These are phyloP conservation scores for Medauroidea extradentata DNA, from an alignment of 1,140 invertebrate genomes.

Conservation along the genomic window DNA sequence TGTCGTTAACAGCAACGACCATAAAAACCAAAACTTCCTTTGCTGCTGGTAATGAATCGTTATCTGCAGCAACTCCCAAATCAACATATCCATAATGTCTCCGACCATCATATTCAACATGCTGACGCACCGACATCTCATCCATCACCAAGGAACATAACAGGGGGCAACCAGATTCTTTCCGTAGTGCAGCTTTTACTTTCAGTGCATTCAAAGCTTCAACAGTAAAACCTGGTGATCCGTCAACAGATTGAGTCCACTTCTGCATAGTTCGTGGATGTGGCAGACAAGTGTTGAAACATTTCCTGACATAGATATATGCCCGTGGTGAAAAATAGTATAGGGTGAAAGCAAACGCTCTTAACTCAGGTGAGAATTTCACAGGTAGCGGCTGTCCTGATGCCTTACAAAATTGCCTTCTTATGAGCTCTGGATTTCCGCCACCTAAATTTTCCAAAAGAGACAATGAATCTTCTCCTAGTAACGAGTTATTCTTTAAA, in stretches of 20 bases:
- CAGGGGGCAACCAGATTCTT: slow-evolving; percentile 16
- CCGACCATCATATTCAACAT: slow-evolving; percentile 26
- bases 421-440: not conserved
- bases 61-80: not conserved
- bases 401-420: not conserved
- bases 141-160: slow-evolving; percentile 29
- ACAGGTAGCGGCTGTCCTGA: not conserved
- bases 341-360: not conserved
- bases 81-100: slow-evolving; percentile 17
- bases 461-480: not conserved
- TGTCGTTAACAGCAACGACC: slow-evolving; percentile 4
- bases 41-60: not conserved
- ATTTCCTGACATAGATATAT: slow-evolving; percentile 19
- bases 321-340: not conserved
- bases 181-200: slow-evolving; percentile 6
- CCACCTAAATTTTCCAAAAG: not conserved
- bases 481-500: not conserved
- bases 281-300: slow-evolving; percentile 27
- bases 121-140: slow-evolving; percentile 32
- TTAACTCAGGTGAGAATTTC: not conserved
- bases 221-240: slow-evolving; percentile 29
- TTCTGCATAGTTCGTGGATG: slow-evolving; percentile 30
- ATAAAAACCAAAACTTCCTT: slow-evolving; percentile 9
- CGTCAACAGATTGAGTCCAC: slow-evolving; percentile 33
- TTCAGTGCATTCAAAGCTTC: slow-evolving; percentile 26